These are phyloP conservation scores for Drosophila helvetica DNA, from an alignment of 2,888 invertebrate species.

Conservation along the genomic window DNA sequence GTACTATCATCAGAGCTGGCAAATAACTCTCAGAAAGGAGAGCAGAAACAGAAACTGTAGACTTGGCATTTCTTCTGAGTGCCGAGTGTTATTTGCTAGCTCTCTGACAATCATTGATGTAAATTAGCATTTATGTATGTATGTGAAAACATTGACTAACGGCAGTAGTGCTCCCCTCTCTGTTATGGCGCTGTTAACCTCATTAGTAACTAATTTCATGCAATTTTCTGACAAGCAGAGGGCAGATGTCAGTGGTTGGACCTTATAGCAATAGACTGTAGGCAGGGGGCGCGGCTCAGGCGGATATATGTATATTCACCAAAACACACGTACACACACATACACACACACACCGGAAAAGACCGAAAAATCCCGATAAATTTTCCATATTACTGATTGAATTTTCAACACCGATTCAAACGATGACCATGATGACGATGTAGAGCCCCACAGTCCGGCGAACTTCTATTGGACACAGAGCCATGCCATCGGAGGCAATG, in stretches of 20 bases:
- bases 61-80: not conserved
- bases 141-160: conserved; percentile 34
- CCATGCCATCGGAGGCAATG: conserved; percentile 88
- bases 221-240: conserved; percentile 2
- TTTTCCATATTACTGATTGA: conserved; percentile 56
- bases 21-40: not conserved
- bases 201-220: conserved; percentile 31
- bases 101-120: conserved; percentile 5
- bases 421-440: conserved; percentile 9
- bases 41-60: not conserved
- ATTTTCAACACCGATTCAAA: conserved; percentile 44
- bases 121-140: conserved; percentile 37
- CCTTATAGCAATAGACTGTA: conserved; percentile 18
- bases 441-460: conserved; percentile 82
- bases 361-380: not conserved
- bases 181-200: conserved; percentile 5
- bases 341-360: no score
- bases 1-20: not conserved
- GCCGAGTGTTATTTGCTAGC: not conserved
- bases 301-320: not conserved
- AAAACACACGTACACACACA: not conserved
- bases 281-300: conserved; percentile 9
- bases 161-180: conserved; percentile 12
- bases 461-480: conserved; percentile 90
- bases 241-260: not conserved